Conservation (phyloP, 2,888 invertebrate species). For the Eurytoma californica region DNA sequence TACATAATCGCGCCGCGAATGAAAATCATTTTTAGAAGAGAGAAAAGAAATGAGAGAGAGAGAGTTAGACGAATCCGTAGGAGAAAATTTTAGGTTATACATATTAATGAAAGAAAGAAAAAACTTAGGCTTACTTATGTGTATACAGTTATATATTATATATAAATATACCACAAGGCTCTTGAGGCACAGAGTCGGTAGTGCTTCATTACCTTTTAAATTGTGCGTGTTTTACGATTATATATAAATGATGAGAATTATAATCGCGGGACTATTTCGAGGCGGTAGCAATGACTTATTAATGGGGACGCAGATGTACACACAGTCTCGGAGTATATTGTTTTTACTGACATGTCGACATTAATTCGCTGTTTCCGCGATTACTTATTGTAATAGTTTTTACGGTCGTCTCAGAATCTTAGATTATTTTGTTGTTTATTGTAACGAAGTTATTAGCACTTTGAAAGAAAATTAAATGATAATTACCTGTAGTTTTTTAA, state of each 20-base stretch:
- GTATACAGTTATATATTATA: constrained; percentile 57
- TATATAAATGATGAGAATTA: constrained; percentile 60
- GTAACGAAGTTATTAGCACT: constrained; percentile 12
- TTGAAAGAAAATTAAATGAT: neutral
- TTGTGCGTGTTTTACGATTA: constrained; percentile 72
- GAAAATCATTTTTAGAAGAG: constrained; percentile 60
- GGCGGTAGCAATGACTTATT: constrained; percentile 46
- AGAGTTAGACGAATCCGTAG: constrained; percentile 48
- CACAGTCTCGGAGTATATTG: constrained; percentile 43
- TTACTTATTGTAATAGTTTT: constrained; percentile 36
- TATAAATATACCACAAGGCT: constrained; percentile 39
- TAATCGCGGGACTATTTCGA: constrained; percentile 28
- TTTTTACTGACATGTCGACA: constrained; percentile 49
- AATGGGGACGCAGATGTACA: constrained; percentile 39
- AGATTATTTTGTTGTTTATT: constrained; percentile 38
- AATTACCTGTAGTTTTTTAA: constrained; percentile 28
- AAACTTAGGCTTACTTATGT: constrained; percentile 52
- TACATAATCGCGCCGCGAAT: constrained; percentile 49
- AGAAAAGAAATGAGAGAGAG: constrained; percentile 27
- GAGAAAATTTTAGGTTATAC: constrained; percentile 51
- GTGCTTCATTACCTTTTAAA: constrained; percentile 68
- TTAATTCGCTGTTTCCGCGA: constrained; percentile 37
- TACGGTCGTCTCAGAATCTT: constrained; percentile 41
- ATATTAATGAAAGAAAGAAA: constrained; percentile 40
- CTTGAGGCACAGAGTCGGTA: constrained; percentile 33